These are phyloP conservation scores for Clanis bilineata DNA, from an alignment of 2,888 invertebrate species.

Conservation along the genomic window DNA sequence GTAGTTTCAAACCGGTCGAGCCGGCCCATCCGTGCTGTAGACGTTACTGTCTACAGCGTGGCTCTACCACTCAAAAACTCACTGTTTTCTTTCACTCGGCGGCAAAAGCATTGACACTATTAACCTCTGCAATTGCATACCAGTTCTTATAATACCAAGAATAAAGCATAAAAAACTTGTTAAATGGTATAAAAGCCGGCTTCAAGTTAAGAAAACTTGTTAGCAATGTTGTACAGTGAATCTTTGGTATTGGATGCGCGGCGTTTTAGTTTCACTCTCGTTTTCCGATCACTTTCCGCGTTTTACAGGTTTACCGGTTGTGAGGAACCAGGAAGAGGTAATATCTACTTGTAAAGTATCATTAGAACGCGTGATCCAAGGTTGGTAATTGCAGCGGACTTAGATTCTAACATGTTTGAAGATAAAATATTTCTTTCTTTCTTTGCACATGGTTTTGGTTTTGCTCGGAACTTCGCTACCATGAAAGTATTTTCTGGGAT, in stretches of 20 bases:
- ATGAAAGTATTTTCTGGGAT: too few species aligned
- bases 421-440: too few species aligned
- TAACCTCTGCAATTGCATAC: too few species aligned
- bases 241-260: slow-evolving; percentile 32
- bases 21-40: too few species aligned
- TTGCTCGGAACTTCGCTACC: too few species aligned
- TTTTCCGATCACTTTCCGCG: slow-evolving; percentile 49
- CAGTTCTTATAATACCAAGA: neutral
- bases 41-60: too few species aligned
- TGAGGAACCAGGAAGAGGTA: slow-evolving; percentile 54
- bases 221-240: neutral
- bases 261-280: slow-evolving; percentile 52
- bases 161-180: neutral
- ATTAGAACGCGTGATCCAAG: slow-evolving; percentile 32
- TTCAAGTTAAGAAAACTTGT: neutral
- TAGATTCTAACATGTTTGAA: neutral
- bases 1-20: too few species aligned
- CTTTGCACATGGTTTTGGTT: too few species aligned
- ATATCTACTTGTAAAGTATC: slow-evolving; percentile 38
- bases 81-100: too few species aligned
- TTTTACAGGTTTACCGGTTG: slow-evolving; percentile 47
- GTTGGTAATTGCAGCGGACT: neutral
- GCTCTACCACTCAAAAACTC: too few species aligned
- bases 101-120: too few species aligned
- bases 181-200: neutral